Percentiles rank a stretch among this genome's conserved stretches.
Evolutionary conservation across 2,797 vertebrate genomes (phyloP).

Genomic region (Lepilemur septentrionalis): DNA sequence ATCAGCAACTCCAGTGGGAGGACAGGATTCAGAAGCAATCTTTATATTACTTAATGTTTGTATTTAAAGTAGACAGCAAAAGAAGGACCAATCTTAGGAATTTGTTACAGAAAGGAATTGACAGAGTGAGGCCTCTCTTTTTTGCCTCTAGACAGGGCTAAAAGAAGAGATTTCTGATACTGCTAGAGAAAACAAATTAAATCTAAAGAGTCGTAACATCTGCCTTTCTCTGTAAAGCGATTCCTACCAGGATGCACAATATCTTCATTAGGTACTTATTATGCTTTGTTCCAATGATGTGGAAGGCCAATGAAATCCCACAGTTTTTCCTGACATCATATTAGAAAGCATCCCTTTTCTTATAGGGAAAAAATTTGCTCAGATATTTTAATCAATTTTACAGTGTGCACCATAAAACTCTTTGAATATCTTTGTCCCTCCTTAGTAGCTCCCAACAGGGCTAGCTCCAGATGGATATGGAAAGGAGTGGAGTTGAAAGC

Average conservation of each 20-base stretch:
- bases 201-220: conserved; percentile 27
- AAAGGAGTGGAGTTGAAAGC: background rate
- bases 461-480: background rate
- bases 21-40: background rate
- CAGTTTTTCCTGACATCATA: background rate
- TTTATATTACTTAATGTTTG: background rate
- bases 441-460: background rate
- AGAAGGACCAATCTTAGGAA: background rate
- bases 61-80: conserved; percentile 51
- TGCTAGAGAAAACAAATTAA: conserved; percentile 48
- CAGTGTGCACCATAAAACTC: background rate
- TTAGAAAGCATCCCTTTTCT: background rate
- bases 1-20: background rate
- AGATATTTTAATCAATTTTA: background rate
- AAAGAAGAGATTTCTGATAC: background rate
- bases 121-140: background rate
- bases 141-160: background rate
- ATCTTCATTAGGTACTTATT: background rate
- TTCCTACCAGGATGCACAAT: background rate
- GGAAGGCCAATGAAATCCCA: background rate
- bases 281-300: background rate
- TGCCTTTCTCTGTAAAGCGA: conserved; percentile 23
- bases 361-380: background rate
- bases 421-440: background rate
- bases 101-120: conserved; percentile 20